phyloP scores from a whole-genome alignment of 2,888 invertebrate species.

The Agriotes lineatus region DNA sequence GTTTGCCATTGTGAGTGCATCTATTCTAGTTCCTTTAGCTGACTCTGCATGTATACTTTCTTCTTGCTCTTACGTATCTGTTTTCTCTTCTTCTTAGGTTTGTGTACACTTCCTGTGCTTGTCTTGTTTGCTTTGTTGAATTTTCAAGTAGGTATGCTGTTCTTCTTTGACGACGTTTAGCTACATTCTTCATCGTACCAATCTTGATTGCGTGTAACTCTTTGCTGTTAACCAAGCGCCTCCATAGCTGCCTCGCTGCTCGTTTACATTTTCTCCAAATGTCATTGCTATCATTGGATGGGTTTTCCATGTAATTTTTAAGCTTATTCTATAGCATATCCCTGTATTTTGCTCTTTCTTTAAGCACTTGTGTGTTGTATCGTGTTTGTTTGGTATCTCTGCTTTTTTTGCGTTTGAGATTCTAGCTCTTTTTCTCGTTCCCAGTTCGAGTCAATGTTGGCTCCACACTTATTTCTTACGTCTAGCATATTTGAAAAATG shows the following conservation, averaged over 20 bases:
- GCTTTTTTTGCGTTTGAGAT: not conserved
- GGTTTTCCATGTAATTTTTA: not conserved
- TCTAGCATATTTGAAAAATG: not conserved
- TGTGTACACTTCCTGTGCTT: not conserved
- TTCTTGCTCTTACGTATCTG: not conserved
- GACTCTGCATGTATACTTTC: not conserved
- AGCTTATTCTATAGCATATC: not conserved
- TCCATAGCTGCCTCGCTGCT: not conserved
- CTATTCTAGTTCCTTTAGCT: not conserved
- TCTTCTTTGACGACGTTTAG: not conserved
- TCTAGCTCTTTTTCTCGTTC: not conserved
- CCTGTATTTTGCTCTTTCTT: not conserved
- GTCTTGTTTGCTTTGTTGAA: not conserved
- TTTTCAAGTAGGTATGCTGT: not conserved
- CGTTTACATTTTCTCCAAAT: not conserved
- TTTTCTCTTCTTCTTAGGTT: not conserved
- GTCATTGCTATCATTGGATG: not conserved
- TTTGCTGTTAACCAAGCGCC: not conserved
- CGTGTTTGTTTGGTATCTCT: not conserved
- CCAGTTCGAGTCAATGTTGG: not conserved
- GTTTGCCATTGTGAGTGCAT: not conserved
- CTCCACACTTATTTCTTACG: not conserved
- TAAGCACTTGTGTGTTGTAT: not conserved
- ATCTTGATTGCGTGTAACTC: not conserved
- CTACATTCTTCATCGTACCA: not conserved